phyloP scores from a whole-genome alignment of 2,113 vertebrate genomes.

The Entomyzon cyanotis region DNA sequence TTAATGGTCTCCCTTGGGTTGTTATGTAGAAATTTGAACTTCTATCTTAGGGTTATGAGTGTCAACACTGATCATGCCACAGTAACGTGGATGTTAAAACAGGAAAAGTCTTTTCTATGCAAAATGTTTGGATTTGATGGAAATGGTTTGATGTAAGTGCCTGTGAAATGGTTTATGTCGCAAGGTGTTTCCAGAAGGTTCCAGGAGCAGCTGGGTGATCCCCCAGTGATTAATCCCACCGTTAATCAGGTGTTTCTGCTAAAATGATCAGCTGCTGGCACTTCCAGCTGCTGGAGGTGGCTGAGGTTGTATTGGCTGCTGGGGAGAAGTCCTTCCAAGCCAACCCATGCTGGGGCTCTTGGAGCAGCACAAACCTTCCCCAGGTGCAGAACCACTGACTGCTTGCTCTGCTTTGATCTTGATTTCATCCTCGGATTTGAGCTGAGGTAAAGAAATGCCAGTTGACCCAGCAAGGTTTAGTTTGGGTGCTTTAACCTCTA shows the following conservation, averaged over 20 bases:
- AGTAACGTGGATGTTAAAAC: not conserved
- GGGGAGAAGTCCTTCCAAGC: not conserved
- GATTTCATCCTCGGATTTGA: not conserved
- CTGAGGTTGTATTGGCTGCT: no score
- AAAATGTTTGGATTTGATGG: not conserved
- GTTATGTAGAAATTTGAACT: not conserved
- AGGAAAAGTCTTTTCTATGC: not conserved
- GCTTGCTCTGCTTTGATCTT: not conserved
- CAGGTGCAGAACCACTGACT: not conserved
- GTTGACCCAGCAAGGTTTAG: not conserved
- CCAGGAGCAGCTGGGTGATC: not conserved
- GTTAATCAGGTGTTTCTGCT: not conserved
- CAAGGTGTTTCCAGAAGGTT: not conserved
- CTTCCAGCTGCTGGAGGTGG: not conserved
- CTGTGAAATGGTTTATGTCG: not conserved
- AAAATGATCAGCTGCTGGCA: not conserved
- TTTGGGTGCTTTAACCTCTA: not conserved
- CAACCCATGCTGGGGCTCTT: no score
- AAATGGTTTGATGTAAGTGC: no score
- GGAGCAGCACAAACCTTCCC: not conserved
- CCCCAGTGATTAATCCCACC: not conserved
- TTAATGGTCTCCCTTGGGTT: not conserved
- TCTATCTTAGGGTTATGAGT: not conserved
- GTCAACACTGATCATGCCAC: not conserved
- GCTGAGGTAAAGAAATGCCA: not conserved